Evolutionary conservation across 2,888 invertebrate genomes (phyloP).

Genomic region (Leucophenga montana): DNA sequence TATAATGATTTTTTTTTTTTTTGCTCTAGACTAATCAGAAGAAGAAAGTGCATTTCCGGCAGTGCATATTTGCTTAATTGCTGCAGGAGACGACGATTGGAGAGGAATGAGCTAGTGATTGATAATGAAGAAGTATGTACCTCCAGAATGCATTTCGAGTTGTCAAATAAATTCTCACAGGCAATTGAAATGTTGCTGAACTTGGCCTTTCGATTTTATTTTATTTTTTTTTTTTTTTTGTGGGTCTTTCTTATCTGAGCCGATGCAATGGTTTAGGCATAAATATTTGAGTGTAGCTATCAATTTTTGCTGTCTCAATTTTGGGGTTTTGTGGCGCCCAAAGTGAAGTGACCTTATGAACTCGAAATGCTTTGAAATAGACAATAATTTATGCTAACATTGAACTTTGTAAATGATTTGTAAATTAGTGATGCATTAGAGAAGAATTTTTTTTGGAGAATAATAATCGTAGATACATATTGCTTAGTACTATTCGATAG

Average conservation of each 20-base stretch:
- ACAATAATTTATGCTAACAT: conserved; percentile 28
- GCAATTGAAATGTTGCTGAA: conserved; percentile 58
- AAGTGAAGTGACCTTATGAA: conserved; percentile 8
- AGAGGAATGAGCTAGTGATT: neutral
- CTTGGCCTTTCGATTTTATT: conserved; percentile 52
- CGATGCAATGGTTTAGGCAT: conserved; percentile 48
- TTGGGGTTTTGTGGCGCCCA: conserved; percentile 50
- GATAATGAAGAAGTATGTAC: conserved; percentile 48
- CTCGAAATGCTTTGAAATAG: neutral
- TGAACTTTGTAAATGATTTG: conserved; percentile 28
- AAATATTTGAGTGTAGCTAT: conserved; percentile 42
- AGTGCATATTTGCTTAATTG: conserved; percentile 58
- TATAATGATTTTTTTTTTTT: neutral
- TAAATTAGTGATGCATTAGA: no score
- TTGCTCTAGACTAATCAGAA: conserved; percentile 35
- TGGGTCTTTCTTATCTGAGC: conserved; percentile 31
- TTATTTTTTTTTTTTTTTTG: conserved; percentile 18
- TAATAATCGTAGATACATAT: no score
- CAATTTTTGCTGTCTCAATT: conserved; percentile 37
- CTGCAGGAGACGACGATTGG: conserved; percentile 35
- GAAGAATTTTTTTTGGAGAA: no score
- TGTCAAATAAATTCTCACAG: conserved; percentile 47
- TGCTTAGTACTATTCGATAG: no score
- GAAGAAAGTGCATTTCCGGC: conserved; percentile 66
- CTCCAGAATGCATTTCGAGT: neutral